Conservation (phyloP, 2,113 vertebrate species). For the Acrocephalus kingi region DNA sequence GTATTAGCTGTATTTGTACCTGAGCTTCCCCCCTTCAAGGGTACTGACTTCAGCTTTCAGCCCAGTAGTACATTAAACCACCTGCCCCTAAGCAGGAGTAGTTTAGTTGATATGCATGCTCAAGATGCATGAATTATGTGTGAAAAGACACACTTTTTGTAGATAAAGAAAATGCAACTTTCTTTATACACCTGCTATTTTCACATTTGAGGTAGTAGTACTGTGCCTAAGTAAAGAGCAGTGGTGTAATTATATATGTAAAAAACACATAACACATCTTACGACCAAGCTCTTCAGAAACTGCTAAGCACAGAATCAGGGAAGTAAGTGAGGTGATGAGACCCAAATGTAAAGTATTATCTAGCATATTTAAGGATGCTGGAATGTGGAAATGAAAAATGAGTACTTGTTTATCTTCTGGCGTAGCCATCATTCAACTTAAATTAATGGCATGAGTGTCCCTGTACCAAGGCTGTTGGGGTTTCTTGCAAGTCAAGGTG, state of each 20-base stretch:
- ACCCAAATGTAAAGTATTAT: background rate
- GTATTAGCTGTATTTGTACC: fast-evolving
- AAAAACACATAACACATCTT: background rate
- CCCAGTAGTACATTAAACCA: background rate
- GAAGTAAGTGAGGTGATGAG: background rate
- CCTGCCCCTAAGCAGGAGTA: fast-evolving
- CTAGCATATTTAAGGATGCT: background rate
- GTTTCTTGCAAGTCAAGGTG: fast-evolving
- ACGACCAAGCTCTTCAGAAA: background rate
- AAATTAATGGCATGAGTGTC: background rate
- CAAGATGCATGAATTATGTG: fast-evolving
- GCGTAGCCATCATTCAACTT: background rate
- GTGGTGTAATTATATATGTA: background rate
- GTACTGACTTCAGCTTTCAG: background rate
- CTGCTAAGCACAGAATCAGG: background rate
- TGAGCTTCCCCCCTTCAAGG: fast-evolving
- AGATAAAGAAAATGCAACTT: background rate
- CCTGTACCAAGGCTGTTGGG: fast-evolving
- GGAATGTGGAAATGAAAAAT: background rate
- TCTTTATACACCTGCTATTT: background rate
- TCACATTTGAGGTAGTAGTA: background rate
- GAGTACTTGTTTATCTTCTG: background rate
- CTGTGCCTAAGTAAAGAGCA: background rate
- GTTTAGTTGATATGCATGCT: background rate
- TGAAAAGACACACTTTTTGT: background rate